Evolutionary conservation across 1,140 invertebrate genomes (phyloP).

Genomic region (Bombus pyrosoma): DNA sequence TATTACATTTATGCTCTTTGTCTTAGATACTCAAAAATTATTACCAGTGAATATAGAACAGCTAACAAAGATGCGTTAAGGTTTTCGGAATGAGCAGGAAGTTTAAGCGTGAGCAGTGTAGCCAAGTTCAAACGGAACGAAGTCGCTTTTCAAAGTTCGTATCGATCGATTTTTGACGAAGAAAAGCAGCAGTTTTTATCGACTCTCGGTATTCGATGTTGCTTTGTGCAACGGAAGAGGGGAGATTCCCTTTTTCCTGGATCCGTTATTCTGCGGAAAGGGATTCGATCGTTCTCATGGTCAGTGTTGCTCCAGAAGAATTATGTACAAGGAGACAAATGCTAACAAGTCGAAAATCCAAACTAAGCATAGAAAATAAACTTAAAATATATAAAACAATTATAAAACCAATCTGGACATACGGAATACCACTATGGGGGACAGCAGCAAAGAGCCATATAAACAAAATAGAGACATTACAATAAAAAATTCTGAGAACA

Average conservation of each 20-base stretch:
- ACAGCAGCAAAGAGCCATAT: too few species aligned
- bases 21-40: neutral
- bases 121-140: too few species aligned
- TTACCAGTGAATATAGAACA: too few species aligned
- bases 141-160: slow-evolving; percentile 30
- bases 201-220: neutral
- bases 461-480: too few species aligned
- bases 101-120: neutral
- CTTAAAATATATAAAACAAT: too few species aligned
- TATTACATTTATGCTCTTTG: neutral
- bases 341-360: too few species aligned
- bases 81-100: rapidly evolving
- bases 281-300: neutral
- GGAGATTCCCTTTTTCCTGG: neutral
- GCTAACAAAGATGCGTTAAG: rapidly evolving
- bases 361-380: too few species aligned
- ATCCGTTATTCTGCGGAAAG: slow-evolving; percentile 21
- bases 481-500: too few species aligned
- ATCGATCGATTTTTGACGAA: slow-evolving; percentile 39
- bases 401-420: too few species aligned
- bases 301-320: neutral
- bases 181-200: slow-evolving; percentile 36
- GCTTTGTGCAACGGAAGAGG: slow-evolving; percentile 12
- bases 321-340: too few species aligned
- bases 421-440: too few species aligned